These are phyloP conservation scores for Eupithecia subfuscata DNA, from an alignment of 2,888 invertebrate species.

Conservation along the genomic window DNA sequence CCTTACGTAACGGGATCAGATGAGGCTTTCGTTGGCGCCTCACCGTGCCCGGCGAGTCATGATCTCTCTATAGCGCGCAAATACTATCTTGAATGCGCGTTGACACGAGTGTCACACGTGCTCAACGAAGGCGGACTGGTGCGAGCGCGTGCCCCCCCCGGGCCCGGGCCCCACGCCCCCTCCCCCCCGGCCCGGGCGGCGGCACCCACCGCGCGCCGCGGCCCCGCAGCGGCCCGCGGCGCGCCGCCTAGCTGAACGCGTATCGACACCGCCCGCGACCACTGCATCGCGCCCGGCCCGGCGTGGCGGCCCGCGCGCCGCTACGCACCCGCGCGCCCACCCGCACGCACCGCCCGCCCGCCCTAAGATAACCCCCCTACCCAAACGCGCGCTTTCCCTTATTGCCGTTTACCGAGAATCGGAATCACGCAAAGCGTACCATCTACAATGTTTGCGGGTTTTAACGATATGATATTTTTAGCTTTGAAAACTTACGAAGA, in stretches of 20 bases:
- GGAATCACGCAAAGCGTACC: conserved; percentile 51
- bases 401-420: conserved; percentile 53
- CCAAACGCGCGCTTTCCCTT: conserved; percentile 53
- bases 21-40: conserved; percentile 71
- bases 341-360: conserved; percentile 50
- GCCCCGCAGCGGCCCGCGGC: conserved; percentile 46
- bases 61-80: conserved; percentile 69
- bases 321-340: conserved; percentile 48
- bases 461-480: background rate
- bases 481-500: background rate
- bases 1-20: conserved; percentile 71
- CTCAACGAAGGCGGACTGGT: conserved; percentile 73
- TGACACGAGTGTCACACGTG: conserved; percentile 66
- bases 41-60: conserved; percentile 76
- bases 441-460: conserved; percentile 22
- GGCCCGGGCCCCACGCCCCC: conserved; percentile 48
- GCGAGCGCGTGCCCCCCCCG: conserved; percentile 59
- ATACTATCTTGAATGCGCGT: conserved; percentile 59
- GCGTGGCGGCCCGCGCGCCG: conserved; percentile 33
- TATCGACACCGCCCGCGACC: conserved; percentile 76
- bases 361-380: conserved; percentile 43
- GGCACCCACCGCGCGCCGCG: conserved; percentile 50
- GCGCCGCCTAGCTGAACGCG: conserved; percentile 57
- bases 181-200: conserved; percentile 46
- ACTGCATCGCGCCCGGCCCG: conserved; percentile 67